Base-by-base conservation (phyloP, 2,797 vertebrate species). In the Diglossa cyanea region DNA sequence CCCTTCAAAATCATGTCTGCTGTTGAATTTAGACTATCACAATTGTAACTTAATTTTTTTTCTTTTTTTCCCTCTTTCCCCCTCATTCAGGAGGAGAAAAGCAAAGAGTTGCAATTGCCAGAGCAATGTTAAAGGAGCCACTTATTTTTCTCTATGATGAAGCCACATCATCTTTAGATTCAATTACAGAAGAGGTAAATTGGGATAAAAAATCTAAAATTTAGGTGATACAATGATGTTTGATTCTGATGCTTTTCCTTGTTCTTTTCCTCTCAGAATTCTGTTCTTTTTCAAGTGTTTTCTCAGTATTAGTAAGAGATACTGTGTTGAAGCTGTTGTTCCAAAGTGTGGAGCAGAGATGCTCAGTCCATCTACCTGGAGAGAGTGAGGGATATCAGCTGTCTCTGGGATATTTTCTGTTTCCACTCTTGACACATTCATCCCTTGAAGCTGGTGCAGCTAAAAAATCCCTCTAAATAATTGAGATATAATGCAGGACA, bases 141-240 rank as follows among this genome's bases (percentile, higher is more conserved):
- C 98, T 97, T 58, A 97, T 99, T 96, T 98, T 99, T 84, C 97
- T 99, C 79, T 99, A 99, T 65, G 99, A 99, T 65, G 99, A 99
- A 97, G 99, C 99, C 24, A 99, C 99, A 3, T 99, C 99, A n/a
- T 99, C 99, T 76, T 98, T 99, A 72, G 99, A 99, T 97, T 99
- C 99, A 14, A 99, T 99, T 96, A 99, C 99, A 40, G 99, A 99
- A 97, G 99, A 99, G 99, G 99, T 99, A 97, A 97, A 96, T 62
- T 66, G 58, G 18, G 45, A 61, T 94, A 24, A 90, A 53, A 62
- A 48, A 26, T 60, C 31, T 5, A 47, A 66, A 67, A 15, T 45
- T 51, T 4, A 42, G 44, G 7, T 53, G 42, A 5, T 91, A 28
- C 25, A 19, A 13, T 61, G 19, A 11, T 85, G 15, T 55, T 71